Conservation (phyloP, 2,888 invertebrate species). For the Drosophila prolongata region DNA sequence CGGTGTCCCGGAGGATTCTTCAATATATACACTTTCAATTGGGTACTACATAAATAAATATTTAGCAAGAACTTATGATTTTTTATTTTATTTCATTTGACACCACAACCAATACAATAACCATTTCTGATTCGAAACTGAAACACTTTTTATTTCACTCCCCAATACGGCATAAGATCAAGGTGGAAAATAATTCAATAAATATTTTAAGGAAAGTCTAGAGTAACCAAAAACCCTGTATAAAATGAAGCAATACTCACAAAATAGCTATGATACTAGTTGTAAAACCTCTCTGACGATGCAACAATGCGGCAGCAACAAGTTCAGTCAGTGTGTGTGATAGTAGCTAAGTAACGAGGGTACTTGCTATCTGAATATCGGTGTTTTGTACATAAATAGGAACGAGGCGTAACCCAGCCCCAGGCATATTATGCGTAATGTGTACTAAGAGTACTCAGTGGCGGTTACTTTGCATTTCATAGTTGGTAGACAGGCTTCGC, state of each 20-base stretch:
- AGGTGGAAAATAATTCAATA: conserved; percentile 46
- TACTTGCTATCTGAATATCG: conserved; percentile 45
- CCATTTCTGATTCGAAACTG: conserved; percentile 30
- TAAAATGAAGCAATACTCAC: conserved; percentile 82
- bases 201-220: conserved; percentile 35
- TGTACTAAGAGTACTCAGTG: conserved; percentile 52
- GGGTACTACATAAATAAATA: conserved; percentile 52
- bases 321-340: conserved; percentile 68
- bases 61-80: conserved; percentile 66
- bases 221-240: conserved; percentile 68
- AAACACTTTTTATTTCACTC: conserved; percentile 20
- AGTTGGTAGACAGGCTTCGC: conserved; percentile 73
- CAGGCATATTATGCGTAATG: conserved; percentile 21
- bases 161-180: conserved; percentile 48
- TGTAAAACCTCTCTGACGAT: conserved; percentile 59
- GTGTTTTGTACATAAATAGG: conserved; percentile 30
- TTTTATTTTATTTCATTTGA: conserved; percentile 56
- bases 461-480: conserved; percentile 60
- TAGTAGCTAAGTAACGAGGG: conserved; percentile 74
- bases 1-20: conserved; percentile 48
- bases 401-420: conserved; percentile 19
- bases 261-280: conserved; percentile 83
- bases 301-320: conserved; percentile 42
- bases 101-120: conserved; percentile 54
- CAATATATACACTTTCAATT: conserved; percentile 49